These are phyloP conservation scores for Villa cingulata DNA, from an alignment of 2,888 invertebrate species.

Conservation along the genomic window DNA sequence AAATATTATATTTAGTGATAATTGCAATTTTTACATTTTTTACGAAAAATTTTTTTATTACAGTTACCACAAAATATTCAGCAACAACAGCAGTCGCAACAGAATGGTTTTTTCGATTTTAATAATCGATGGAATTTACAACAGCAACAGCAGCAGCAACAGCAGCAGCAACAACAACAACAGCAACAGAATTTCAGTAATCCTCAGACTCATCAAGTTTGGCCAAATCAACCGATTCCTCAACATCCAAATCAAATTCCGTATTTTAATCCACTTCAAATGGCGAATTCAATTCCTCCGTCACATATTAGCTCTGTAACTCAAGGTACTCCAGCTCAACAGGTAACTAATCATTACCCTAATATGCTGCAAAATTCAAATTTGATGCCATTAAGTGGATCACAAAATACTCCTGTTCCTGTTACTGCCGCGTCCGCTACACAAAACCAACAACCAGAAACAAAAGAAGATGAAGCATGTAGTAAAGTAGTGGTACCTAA, in stretches of 20 bases:
- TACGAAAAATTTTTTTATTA: no score
- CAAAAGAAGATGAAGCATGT: constrained; percentile 48
- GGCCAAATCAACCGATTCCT: not conserved
- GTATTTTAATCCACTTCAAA: constrained; percentile 63
- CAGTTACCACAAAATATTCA: not conserved
- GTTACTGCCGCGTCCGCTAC: no score
- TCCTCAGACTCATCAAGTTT: not conserved
- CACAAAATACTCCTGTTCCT: not conserved
- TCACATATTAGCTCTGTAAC: constrained; percentile 32
- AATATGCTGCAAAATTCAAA: not conserved
- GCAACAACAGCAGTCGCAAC: constrained; percentile 19
- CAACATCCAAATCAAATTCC: constrained; percentile 39
- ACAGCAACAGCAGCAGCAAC: constrained; percentile 19
- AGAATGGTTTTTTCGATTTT: constrained; percentile 64
- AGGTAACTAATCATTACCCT: not conserved
- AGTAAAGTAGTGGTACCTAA: constrained; percentile 79
- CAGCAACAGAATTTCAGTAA: constrained; percentile 29
- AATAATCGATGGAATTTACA: constrained; percentile 66
- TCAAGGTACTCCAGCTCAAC: not conserved
- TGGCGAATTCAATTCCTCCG: constrained; percentile 48
- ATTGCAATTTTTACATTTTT: no score
- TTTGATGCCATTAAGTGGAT: not conserved
- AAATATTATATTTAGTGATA: no score
- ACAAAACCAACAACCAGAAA: not conserved
- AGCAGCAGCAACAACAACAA: constrained; percentile 17